phyloP scores from a whole-genome alignment of 2,113 vertebrate species.

The Toxotes jaculatrix region DNA sequence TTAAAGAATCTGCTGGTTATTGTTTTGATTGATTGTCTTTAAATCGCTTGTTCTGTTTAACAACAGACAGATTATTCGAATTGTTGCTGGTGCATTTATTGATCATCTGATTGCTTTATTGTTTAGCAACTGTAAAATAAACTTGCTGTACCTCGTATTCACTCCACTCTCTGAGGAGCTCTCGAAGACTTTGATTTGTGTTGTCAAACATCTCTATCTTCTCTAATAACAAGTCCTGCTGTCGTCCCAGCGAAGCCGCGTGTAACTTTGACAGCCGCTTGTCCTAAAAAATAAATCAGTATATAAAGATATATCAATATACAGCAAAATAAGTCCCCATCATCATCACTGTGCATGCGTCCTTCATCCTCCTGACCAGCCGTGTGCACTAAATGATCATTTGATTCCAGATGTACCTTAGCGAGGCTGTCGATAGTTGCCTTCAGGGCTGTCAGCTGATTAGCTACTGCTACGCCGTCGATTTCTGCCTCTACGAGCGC shows the following conservation, averaged over 20 bases:
- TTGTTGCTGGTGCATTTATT: background rate
- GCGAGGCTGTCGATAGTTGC: conserved; percentile 85
- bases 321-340: background rate
- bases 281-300: conserved; percentile 78
- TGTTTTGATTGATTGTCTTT: background rate
- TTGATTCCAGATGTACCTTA: conserved; percentile 72
- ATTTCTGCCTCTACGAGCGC: conserved; percentile 91
- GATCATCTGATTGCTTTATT: too few relatives aligned
- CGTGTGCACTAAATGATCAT: too few relatives aligned
- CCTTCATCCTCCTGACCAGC: background rate
- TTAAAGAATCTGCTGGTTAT: too few relatives aligned
- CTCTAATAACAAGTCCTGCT: conserved; percentile 90
- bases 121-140: background rate
- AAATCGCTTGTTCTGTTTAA: background rate
- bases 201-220: conserved; percentile 91
- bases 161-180: conserved; percentile 89
- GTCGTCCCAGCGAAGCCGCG: conserved; percentile 83
- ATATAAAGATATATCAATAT: background rate
- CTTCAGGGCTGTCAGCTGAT: conserved; percentile 88
- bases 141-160: conserved; percentile 83
- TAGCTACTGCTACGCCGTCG: conserved; percentile 90
- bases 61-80: too few relatives aligned
- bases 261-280: conserved; percentile 86
- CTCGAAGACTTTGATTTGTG: conserved; percentile 89
- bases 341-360: background rate